phyloP scores from a whole-genome alignment of 2,797 vertebrate species.

The Dromococcyx pavoninus region DNA sequence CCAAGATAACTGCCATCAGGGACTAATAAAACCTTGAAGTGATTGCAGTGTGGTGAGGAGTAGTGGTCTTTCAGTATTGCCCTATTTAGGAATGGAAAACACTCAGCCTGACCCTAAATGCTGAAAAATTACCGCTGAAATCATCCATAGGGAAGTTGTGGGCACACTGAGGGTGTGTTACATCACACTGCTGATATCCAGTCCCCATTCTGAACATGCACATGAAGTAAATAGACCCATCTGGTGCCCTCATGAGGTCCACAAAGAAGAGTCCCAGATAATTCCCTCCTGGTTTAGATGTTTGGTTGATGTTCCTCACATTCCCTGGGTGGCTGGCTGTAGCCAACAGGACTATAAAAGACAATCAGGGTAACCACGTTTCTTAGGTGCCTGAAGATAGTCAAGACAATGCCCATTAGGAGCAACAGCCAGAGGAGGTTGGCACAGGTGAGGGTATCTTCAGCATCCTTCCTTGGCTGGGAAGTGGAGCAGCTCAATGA shows the following conservation, averaged over 20 bases:
- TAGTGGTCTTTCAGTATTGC: background rate
- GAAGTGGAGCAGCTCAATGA: background rate
- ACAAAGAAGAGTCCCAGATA: background rate
- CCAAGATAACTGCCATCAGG: background rate
- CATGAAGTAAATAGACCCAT: background rate
- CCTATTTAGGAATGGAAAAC: background rate
- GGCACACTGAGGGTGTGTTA: background rate
- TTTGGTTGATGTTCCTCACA: background rate
- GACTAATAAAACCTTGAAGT: background rate
- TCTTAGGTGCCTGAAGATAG: background rate
- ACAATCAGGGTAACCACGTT: accelerated
- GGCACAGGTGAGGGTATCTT: background rate
- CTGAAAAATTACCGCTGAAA: background rate
- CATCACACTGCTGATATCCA: background rate
- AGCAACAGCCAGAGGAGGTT: background rate
- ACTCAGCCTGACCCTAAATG: background rate
- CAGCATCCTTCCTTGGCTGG: background rate
- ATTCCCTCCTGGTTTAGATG: background rate
- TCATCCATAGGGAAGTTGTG: accelerated
- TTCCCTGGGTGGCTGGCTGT: background rate
- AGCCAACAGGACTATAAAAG: background rate
- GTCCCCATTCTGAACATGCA: background rate
- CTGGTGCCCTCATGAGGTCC: background rate
- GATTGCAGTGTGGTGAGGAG: background rate
- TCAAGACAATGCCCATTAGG: background rate